These are phyloP conservation scores for Rissa tridactyla DNA, from an alignment of 2,113 vertebrate genomes.

Conservation along the genomic window DNA sequence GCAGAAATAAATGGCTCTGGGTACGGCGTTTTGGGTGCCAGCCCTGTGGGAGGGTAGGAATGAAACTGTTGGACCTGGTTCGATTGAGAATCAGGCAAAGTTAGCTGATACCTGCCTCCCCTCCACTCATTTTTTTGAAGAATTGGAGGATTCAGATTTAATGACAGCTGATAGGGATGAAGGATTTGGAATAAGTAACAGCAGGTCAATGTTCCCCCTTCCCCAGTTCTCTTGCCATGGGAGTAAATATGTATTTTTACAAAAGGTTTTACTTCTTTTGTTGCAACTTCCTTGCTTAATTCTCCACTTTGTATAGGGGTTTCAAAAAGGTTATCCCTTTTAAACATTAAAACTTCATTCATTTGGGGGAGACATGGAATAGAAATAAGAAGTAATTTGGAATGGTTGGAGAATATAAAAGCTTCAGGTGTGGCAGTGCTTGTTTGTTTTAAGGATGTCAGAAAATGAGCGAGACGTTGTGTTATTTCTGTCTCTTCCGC, in stretches of 20 bases:
- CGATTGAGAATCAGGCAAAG: background rate
- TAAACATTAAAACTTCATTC: background rate
- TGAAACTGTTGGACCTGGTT: background rate
- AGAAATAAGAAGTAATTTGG: background rate
- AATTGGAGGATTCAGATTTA: background rate
- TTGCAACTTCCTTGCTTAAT: background rate
- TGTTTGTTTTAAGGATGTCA: background rate
- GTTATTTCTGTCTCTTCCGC: background rate
- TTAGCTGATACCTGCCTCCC: background rate
- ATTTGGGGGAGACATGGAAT: background rate
- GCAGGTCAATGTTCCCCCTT: background rate
- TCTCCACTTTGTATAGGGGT: background rate
- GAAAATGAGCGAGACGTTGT: background rate
- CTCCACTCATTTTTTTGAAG: background rate
- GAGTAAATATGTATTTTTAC: background rate
- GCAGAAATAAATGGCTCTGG: background rate
- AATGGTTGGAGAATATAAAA: background rate
- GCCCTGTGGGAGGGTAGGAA: background rate
- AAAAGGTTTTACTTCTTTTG: background rate
- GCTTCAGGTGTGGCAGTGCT: rapidly evolving
- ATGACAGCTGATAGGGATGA: background rate
- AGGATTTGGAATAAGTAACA: background rate
- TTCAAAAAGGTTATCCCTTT: background rate
- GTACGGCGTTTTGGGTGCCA: background rate
- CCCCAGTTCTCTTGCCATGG: background rate